These are phyloP conservation scores for Luscinia megarhynchos DNA, from an alignment of 2,797 vertebrate genomes.

Conservation along the genomic window DNA sequence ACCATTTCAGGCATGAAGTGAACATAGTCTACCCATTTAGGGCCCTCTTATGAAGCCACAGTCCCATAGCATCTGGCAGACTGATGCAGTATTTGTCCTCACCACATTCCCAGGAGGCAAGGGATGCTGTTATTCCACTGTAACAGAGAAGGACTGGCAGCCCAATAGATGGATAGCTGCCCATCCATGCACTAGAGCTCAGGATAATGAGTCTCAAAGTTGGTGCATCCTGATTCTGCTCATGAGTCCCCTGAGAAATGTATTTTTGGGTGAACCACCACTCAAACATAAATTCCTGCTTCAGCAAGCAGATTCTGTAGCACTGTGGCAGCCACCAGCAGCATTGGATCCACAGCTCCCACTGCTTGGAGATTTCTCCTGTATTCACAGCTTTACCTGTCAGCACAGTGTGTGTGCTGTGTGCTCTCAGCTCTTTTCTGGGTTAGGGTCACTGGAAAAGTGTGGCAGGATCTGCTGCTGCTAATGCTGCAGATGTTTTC, in stretches of 20 bases:
- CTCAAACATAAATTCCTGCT: background rate
- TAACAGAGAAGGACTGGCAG: background rate
- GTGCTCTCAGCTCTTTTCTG: background rate
- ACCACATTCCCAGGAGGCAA: background rate
- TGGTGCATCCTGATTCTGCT: background rate
- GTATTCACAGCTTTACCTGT: background rate
- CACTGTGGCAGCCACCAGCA: fast-evolving
- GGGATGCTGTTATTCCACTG: background rate
- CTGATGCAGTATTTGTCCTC: background rate
- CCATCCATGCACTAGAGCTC: background rate
- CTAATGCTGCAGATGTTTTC: background rate
- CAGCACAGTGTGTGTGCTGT: fast-evolving
- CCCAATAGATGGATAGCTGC: background rate
- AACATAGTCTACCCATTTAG: background rate
- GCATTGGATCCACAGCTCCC: fast-evolving
- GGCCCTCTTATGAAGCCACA: background rate
- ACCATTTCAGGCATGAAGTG: background rate
- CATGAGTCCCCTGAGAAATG: background rate
- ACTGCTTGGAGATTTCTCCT: background rate
- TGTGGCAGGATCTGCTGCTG: background rate
- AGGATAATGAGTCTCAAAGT: background rate
- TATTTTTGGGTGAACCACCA: background rate
- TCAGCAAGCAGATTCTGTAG: background rate
- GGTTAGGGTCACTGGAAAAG: background rate
- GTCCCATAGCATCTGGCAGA: background rate